Percentiles rank a stretch among this genome's conserved stretches.
These are phyloP conservation scores for Thamnophis sirtalis DNA, from an alignment of 2,113 vertebrate genomes.

Conservation along the genomic window DNA sequence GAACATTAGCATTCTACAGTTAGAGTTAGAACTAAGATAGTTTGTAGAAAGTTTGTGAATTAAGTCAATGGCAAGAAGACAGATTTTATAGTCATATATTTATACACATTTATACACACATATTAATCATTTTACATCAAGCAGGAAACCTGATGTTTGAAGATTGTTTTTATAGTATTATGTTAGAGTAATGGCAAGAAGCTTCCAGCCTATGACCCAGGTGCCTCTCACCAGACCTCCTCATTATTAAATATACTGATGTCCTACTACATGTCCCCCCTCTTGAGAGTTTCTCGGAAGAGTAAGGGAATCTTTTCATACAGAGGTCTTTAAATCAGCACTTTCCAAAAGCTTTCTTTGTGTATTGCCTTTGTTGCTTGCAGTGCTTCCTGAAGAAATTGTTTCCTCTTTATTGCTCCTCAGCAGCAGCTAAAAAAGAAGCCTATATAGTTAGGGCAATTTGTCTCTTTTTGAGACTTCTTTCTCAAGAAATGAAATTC, in stretches of 20 bases:
- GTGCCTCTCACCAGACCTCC: background rate
- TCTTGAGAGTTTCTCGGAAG: background rate
- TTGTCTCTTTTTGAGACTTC: background rate
- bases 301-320: background rate
- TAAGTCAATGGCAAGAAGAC: background rate
- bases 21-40: conserved; percentile 15
- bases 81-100: background rate
- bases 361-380: background rate
- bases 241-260: background rate
- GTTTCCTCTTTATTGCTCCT: background rate
- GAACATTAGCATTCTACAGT: background rate
- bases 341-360: background rate
- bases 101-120: background rate
- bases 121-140: background rate
- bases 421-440: background rate
- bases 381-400: background rate
- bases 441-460: background rate
- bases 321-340: background rate
- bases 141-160: background rate
- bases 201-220: background rate
- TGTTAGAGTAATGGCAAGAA: background rate
- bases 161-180: background rate
- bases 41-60: background rate
- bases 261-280: background rate
- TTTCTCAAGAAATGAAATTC: background rate